Percentiles rank a stretch among this genome's conserved stretches.
Conservation (phyloP, 1,140 invertebrate genomes). For the Bombus polaris region DNA sequence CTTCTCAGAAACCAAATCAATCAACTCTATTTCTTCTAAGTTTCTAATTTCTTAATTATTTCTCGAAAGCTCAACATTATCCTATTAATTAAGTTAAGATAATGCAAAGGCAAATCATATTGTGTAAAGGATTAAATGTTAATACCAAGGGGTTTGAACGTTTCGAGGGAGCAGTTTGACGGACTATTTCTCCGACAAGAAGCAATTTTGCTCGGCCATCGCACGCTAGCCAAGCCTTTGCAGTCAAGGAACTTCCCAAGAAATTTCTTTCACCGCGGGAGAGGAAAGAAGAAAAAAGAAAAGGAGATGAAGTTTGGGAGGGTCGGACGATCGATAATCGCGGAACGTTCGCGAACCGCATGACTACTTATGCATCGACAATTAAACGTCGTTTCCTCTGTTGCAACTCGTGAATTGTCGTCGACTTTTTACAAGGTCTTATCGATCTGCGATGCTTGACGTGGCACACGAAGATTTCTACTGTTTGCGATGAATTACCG, state of each 20-base stretch:
- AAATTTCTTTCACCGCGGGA: not conserved
- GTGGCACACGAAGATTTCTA: not conserved
- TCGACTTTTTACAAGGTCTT: slow-evolving; percentile 20
- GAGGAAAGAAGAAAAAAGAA: not conserved
- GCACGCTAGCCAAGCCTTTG: not conserved
- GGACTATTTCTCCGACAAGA: not conserved
- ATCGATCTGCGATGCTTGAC: slow-evolving; percentile 1
- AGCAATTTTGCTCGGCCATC: not conserved
- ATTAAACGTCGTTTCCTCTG: slow-evolving; percentile 7
- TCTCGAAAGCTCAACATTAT: too few relatives aligned
- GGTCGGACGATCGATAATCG: not conserved
- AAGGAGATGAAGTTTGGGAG: not conserved
- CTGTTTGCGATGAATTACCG: not conserved
- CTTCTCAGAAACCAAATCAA: too few relatives aligned
- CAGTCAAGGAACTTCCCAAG: not conserved
- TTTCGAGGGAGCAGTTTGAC: too few relatives aligned
- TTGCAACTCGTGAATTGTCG: not conserved
- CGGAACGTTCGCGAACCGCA: not conserved
- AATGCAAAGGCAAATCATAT: too few relatives aligned
- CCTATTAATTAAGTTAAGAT: too few relatives aligned
- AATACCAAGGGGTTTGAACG: too few relatives aligned
- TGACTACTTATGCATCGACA: slow-evolving; percentile 16
- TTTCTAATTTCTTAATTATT: too few relatives aligned
- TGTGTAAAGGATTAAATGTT: too few relatives aligned
- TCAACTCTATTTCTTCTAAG: too few relatives aligned